Percentiles rank a stretch among this genome's conserved stretches.
Evolutionary conservation across 1,140 invertebrate genomes (phyloP).

Genomic region (Caerostris darwini): DNA sequence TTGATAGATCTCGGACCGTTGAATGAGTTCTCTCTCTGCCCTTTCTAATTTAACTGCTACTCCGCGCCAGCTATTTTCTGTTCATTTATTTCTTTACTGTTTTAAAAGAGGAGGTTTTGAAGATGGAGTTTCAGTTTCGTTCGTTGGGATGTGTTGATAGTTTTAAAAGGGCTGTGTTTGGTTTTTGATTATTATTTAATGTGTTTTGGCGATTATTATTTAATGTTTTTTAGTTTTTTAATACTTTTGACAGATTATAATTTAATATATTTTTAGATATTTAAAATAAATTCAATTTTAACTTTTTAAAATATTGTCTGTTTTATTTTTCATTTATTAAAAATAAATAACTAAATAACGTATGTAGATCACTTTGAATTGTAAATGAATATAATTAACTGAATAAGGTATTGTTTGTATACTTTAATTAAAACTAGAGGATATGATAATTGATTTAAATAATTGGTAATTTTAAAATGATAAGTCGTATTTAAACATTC

Average conservation of each 20-base stretch:
- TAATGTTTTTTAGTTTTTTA: not conserved
- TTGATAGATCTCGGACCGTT: not conserved
- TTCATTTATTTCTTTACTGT: not conserved
- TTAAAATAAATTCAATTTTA: not conserved
- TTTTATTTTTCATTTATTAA: not conserved
- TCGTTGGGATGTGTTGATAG: not conserved
- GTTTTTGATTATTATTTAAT: not conserved
- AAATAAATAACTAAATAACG: too few species aligned
- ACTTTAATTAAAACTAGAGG: too few species aligned
- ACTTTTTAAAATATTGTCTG: not conserved
- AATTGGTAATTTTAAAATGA: too few species aligned
- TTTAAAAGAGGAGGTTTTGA: not conserved
- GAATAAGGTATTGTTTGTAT: too few species aligned
- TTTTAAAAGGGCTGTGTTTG: not conserved
- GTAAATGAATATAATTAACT: too few species aligned
- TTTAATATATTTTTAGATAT: not conserved
- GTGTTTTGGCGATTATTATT: too few species aligned
- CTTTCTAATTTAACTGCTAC: not conserved
- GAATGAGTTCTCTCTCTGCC: not conserved
- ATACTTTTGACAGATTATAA: not conserved
- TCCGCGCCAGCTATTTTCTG: not conserved
- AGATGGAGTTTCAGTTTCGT: not conserved
- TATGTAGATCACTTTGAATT: too few species aligned
- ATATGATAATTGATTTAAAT: too few species aligned
- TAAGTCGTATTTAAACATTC: too few species aligned